A percentile compares a stretch with the other conserved stretches of the same genome.
phyloP scores from a whole-genome alignment of 2,888 invertebrate genomes.

The Apamea epomidion region DNA sequence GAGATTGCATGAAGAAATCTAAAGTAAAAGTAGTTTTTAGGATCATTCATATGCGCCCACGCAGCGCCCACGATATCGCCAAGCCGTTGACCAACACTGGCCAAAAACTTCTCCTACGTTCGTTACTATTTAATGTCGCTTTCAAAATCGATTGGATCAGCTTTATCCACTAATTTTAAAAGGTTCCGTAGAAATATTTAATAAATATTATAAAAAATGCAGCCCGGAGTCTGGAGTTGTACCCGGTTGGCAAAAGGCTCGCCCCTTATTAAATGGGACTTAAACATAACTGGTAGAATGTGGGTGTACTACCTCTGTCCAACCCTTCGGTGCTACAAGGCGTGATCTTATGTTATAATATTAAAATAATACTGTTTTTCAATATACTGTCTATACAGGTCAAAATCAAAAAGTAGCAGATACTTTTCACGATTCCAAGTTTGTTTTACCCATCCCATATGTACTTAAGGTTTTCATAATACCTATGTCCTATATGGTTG shows the following conservation, averaged over 20 bases:
- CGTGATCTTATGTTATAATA: neutral
- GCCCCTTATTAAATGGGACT: neutral
- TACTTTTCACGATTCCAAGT: neutral
- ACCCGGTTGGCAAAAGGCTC: neutral
- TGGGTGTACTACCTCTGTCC: neutral
- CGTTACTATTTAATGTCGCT: conserved; percentile 51
- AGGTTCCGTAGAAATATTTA: conserved; percentile 6
- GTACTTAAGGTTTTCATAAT: neutral
- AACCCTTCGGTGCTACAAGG: neutral
- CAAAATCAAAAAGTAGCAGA: neutral
- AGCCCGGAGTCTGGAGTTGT: neutral
- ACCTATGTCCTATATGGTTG: neutral
- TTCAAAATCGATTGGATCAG: conserved; percentile 56
- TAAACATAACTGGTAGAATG: neutral
- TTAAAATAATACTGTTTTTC: neutral
- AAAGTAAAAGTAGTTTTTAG: conserved; percentile 78
- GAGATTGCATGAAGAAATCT: conserved; percentile 67
- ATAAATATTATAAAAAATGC: neutral
- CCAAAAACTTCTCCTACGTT: conserved; percentile 84
- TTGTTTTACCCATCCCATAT: neutral
- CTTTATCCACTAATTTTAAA: conserved; percentile 17
- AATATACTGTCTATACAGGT: neutral
- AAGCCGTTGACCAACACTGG: conserved; percentile 83
- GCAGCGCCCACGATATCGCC: conserved; percentile 71
- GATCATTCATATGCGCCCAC: conserved; percentile 72